Evolutionary conservation across 2,113 vertebrate species (phyloP).

Genomic region (Herpetotheres cachinnans): DNA sequence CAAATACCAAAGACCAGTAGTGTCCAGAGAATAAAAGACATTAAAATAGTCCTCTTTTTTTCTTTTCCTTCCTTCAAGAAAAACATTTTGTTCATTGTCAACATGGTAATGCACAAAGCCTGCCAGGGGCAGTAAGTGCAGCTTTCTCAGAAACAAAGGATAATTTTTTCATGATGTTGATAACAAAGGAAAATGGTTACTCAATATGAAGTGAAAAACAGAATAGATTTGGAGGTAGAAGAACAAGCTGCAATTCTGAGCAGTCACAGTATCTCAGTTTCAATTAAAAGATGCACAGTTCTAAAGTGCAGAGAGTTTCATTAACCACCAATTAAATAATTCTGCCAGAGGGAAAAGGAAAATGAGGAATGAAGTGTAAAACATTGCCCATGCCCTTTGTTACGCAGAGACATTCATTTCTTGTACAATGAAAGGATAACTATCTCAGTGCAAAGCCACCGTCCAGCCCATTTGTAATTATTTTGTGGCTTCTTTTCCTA

Average conservation of each 20-base stretch:
- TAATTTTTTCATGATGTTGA: not conserved
- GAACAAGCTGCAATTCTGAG: not conserved
- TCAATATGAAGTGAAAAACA: not conserved
- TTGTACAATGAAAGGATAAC: not conserved
- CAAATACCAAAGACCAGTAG: not conserved
- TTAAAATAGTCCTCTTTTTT: not conserved
- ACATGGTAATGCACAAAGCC: not conserved
- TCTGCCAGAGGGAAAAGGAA: not conserved
- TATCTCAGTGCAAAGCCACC: not conserved
- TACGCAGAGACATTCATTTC: not conserved
- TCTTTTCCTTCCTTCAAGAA: not conserved
- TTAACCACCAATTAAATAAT: slow-evolving; percentile 6
- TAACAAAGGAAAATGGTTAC: not conserved
- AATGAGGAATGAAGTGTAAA: slow-evolving; percentile 1
- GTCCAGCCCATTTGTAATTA: not conserved
- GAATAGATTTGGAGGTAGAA: not conserved
- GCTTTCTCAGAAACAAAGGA: not conserved
- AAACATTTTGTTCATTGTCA: not conserved
- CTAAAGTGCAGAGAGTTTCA: not conserved
- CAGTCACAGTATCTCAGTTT: not conserved
- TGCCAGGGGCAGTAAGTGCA: not conserved
- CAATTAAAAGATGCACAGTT: not conserved
- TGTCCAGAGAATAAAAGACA: not conserved
- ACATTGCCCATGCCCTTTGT: not conserved
- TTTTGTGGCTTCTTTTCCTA: not conserved